These are phyloP conservation scores for Colostygia pectinataria DNA, from an alignment of 2,888 invertebrate species.

Conservation along the genomic window DNA sequence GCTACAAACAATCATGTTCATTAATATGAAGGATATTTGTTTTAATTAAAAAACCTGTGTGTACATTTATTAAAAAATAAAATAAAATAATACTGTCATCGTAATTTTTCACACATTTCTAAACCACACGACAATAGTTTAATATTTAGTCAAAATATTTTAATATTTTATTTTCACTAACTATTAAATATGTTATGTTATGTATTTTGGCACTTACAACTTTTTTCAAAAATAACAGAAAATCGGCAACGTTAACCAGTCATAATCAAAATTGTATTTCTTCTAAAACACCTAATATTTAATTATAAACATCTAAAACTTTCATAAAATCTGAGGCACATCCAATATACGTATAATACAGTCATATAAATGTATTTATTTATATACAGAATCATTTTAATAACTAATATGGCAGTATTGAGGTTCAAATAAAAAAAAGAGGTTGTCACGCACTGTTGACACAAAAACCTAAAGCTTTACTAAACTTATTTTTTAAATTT, in stretches of 20 bases:
- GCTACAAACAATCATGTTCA: conserved; percentile 13
- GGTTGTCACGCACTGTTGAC: no score
- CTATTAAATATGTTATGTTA: background rate
- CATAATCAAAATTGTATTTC: conserved; percentile 56
- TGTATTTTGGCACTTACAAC: conserved; percentile 5
- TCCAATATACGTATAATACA: conserved; percentile 74
- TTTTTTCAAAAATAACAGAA: background rate
- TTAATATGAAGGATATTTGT: no score
- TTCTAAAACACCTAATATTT: conserved; percentile 47
- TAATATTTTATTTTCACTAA: no score
- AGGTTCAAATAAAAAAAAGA: conserved; percentile 54
- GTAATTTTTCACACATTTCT: no score
- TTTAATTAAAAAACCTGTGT: no score
- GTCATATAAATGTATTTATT: conserved; percentile 46
- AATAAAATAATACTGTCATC: background rate
- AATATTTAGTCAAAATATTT: no score
- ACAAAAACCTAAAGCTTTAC: no score
- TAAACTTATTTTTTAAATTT: no score
- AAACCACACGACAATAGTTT: no score
- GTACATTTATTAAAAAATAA: no score
- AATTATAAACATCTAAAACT: conserved; percentile 64
- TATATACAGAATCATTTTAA: conserved; percentile 65
- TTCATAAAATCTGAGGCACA: conserved; percentile 79
- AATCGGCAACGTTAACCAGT: conserved; percentile 48
- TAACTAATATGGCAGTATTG: conserved; percentile 78